These are phyloP conservation scores for Cossypha niveicapilla DNA, from an alignment of 2,797 vertebrate species.

Conservation along the genomic window DNA sequence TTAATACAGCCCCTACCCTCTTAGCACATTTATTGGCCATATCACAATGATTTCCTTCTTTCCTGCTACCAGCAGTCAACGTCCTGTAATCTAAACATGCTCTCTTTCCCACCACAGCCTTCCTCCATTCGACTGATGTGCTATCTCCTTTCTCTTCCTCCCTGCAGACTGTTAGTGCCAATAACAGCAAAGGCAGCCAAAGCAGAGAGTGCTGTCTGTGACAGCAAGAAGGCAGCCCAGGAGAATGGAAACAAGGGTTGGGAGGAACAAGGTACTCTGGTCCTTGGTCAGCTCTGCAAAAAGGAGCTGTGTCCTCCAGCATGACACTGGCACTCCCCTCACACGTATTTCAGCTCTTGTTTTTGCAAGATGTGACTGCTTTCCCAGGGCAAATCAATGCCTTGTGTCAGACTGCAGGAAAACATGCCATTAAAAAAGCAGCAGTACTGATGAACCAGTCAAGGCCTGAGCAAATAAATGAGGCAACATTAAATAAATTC, in stretches of 20 bases:
- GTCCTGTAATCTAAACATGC: not conserved
- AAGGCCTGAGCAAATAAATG: not conserved
- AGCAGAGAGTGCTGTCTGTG: not conserved
- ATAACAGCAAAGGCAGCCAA: not conserved
- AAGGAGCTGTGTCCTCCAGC: not conserved
- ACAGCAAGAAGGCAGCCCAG: not conserved
- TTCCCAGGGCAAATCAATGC: not conserved
- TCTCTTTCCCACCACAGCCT: not conserved
- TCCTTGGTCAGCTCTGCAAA: not conserved
- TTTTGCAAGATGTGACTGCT: not conserved
- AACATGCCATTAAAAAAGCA: not conserved
- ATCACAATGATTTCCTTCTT: not conserved
- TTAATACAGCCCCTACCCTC: not conserved
- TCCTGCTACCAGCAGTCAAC: not conserved
- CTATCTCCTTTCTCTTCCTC: not conserved
- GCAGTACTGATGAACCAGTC: not conserved
- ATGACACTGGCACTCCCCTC: accelerated
- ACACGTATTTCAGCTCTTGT: not conserved
- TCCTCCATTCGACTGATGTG: not conserved
- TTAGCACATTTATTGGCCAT: not conserved
- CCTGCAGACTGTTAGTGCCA: not conserved
- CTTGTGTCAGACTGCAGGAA: not conserved
- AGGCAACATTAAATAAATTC: not conserved
- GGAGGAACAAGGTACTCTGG: accelerated
- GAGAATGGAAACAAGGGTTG: not conserved